A percentile compares a stretch with the other conserved stretches of the same genome.
Evolutionary conservation across 2,113 vertebrate genomes (phyloP).

Genomic region (Anolis sagrei): DNA sequence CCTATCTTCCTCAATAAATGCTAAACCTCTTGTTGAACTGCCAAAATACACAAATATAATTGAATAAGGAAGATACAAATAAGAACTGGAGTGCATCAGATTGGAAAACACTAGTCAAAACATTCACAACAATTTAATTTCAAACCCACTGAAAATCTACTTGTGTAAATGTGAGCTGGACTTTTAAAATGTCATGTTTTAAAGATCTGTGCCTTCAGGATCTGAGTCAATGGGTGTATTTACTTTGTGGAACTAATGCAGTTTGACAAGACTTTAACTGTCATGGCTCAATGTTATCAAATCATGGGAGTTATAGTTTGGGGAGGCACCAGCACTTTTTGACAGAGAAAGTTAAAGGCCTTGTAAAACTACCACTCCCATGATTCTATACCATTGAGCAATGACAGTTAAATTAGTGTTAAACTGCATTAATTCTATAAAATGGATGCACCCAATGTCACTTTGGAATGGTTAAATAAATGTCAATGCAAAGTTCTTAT

Average conservation of each 20-base stretch:
- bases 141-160: not conserved
- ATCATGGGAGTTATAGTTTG: no score
- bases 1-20: no score
- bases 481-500: not conserved
- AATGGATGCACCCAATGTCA: not conserved
- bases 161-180: not conserved
- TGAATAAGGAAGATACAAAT: not conserved
- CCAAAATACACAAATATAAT: not conserved
- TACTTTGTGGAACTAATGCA: no score
- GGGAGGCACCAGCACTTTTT: no score
- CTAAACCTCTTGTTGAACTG: no score
- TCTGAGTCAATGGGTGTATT: not conserved
- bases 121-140: not conserved
- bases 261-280: no score
- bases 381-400: no score
- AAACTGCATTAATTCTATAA: no score
- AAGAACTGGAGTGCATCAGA: not conserved
- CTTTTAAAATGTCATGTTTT: not conserved
- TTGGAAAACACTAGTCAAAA: not conserved
- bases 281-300: no score
- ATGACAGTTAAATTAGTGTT: no score
- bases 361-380: no score
- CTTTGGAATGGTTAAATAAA: not conserved
- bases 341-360: no score
- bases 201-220: not conserved